phyloP scores from a whole-genome alignment of 2,888 invertebrate genomes.

The Caenorhabditis sp. region DNA sequence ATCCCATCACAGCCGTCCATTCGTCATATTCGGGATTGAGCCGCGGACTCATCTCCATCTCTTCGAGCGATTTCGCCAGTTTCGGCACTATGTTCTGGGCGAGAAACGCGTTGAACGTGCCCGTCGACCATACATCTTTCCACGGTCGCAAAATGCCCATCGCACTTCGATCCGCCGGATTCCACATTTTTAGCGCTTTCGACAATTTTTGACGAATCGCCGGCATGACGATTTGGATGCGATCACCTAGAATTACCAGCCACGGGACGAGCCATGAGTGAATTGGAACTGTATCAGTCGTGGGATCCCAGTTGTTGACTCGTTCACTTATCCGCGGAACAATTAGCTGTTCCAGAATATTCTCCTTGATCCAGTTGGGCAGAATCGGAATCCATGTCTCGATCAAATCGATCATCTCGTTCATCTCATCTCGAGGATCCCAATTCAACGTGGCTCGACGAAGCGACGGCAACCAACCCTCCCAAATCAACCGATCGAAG shows the following conservation, averaged over 20 bases:
- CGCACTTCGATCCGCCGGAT: slow-evolving; percentile 90
- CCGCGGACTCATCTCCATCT: slow-evolving; percentile 56
- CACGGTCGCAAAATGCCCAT: slow-evolving; percentile 90
- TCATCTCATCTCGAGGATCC: slow-evolving; percentile 79
- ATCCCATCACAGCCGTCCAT: slow-evolving; percentile 79
- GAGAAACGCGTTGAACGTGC: slow-evolving; percentile 83
- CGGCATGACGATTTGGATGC: slow-evolving; percentile 80
- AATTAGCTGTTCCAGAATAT: slow-evolving; percentile 81
- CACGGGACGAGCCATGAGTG: slow-evolving; percentile 97
- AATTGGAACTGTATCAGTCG: slow-evolving; percentile 91
- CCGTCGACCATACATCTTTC: slow-evolving; percentile 81
- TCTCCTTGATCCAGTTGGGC: slow-evolving; percentile 84
- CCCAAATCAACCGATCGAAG: slow-evolving; percentile 86
- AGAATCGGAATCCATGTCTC: slow-evolving; percentile 83
- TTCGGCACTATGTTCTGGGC: slow-evolving; percentile 86
- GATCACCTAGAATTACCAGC: slow-evolving; percentile 82
- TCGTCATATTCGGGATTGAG: slow-evolving; percentile 54
- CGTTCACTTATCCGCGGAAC: slow-evolving; percentile 57
- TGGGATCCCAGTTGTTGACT: slow-evolving; percentile 81
- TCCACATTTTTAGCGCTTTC: slow-evolving; percentile 70
- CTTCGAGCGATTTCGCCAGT: slow-evolving; percentile 73
- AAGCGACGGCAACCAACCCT: slow-evolving; percentile 86
- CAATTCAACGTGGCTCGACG: slow-evolving; percentile 74
- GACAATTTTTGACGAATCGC: slow-evolving; percentile 80
- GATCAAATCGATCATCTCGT: slow-evolving; percentile 81